Conservation (phyloP, 2,888 invertebrate species). For the Cerastis rubricosa region DNA sequence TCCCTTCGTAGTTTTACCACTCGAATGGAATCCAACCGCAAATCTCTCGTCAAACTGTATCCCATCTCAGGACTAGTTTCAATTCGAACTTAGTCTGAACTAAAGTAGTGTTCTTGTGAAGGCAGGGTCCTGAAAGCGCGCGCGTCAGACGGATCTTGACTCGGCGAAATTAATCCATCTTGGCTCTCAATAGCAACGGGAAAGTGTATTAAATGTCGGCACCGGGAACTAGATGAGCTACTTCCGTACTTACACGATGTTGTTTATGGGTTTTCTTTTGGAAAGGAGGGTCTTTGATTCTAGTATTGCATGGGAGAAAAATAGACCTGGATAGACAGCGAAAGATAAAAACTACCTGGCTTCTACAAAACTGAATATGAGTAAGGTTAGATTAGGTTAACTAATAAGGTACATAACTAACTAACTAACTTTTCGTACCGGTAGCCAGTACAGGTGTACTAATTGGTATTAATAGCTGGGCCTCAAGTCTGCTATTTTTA, state of each 20-base stretch:
- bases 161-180: conserved; percentile 88
- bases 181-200: conserved; percentile 76
- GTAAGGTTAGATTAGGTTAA: no score
- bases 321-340: neutral
- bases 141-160: conserved; percentile 84
- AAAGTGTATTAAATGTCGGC: conserved; percentile 81
- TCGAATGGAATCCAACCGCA: conserved; percentile 79
- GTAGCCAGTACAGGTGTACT: no score
- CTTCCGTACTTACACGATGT: conserved; percentile 46
- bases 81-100: conserved; percentile 85
- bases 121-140: conserved; percentile 82
- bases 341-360: neutral
- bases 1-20: conserved; percentile 68
- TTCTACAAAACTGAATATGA: neutral
- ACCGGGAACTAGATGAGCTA: conserved; percentile 57
- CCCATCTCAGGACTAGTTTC: conserved; percentile 81
- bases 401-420: no score
- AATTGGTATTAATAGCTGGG: neutral
- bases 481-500: no score
- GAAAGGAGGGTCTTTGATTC: conserved; percentile 19
- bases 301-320: neutral
- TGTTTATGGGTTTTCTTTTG: conserved; percentile 18
- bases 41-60: conserved; percentile 85
- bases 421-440: no score
- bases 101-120: conserved; percentile 85